phyloP scores from a whole-genome alignment of 1,140 invertebrate species.

The Cherax destructor region DNA sequence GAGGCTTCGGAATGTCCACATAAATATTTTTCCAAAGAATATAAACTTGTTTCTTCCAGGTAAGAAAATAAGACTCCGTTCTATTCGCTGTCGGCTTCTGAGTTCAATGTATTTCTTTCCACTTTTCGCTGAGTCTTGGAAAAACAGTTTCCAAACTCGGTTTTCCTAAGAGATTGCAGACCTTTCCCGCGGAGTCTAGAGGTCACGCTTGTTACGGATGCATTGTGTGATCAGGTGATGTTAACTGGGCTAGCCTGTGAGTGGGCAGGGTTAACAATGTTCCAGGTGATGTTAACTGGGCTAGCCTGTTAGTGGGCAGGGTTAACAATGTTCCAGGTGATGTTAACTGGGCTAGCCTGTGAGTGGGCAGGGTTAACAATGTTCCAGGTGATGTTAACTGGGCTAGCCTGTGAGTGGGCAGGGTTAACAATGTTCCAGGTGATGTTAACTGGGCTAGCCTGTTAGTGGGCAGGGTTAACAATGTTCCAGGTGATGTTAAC shows the following conservation, averaged over 20 bases:
- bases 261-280: neutral
- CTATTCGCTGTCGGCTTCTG: slow-evolving; percentile 3
- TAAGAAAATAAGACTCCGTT: neutral
- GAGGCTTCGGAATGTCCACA: neutral
- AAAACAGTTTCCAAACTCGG: slow-evolving; percentile 14
- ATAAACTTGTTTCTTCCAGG: neutral
- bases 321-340: no score
- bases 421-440: no score
- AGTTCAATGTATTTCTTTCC: slow-evolving; percentile 7
- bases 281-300: neutral
- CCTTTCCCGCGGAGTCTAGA: neutral
- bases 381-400: no score
- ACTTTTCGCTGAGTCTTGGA: slow-evolving; percentile 1
- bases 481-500: no score
- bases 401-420: no score
- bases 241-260: neutral
- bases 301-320: no score
- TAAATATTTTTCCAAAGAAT: neutral
- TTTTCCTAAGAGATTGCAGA: slow-evolving; percentile 7
- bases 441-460: no score
- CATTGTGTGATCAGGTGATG: slow-evolving; percentile 2
- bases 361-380: no score
- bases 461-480: no score
- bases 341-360: no score
- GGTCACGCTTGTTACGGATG: slow-evolving; percentile 4